phyloP scores from a whole-genome alignment of 2,797 vertebrate species.

The Neomorphus geoffroyi region DNA sequence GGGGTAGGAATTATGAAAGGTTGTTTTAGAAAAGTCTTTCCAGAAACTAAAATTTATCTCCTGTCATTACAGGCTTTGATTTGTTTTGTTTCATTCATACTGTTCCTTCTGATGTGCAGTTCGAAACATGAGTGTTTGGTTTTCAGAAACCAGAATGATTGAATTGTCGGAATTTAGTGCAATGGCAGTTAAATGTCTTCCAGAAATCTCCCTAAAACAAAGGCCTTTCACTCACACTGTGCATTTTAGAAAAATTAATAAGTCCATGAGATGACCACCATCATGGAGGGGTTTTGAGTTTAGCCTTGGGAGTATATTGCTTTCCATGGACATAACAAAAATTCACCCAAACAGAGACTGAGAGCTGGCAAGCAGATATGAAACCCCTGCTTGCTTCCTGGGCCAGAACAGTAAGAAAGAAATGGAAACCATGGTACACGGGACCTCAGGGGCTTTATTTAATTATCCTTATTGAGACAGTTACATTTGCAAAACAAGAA shows the following conservation, averaged over 20 bases:
- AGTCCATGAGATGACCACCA: background rate
- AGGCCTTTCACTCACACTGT: background rate
- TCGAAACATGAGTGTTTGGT: background rate
- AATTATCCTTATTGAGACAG: slow-evolving; percentile 51
- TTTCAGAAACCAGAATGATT: background rate
- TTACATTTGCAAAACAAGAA: slow-evolving; percentile 51
- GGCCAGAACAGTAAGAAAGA: background rate
- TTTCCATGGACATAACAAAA: fast-evolving
- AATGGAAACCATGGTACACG: background rate
- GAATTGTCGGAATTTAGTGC: background rate
- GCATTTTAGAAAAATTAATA: background rate
- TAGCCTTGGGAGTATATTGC: background rate
- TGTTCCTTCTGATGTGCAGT: background rate
- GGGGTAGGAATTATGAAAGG: background rate
- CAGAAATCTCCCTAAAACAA: background rate
- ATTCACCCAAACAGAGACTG: background rate
- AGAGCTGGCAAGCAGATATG: background rate
- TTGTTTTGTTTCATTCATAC: background rate
- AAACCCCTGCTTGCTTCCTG: background rate
- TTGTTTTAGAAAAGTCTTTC: background rate
- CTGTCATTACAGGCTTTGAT: background rate
- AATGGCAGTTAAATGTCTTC: background rate
- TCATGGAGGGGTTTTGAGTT: background rate
- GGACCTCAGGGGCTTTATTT: slow-evolving; percentile 37
- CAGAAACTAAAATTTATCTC: background rate